These are phyloP conservation scores for Drosophila vallismaia DNA, from an alignment of 2,888 invertebrate genomes.

Conservation along the genomic window DNA sequence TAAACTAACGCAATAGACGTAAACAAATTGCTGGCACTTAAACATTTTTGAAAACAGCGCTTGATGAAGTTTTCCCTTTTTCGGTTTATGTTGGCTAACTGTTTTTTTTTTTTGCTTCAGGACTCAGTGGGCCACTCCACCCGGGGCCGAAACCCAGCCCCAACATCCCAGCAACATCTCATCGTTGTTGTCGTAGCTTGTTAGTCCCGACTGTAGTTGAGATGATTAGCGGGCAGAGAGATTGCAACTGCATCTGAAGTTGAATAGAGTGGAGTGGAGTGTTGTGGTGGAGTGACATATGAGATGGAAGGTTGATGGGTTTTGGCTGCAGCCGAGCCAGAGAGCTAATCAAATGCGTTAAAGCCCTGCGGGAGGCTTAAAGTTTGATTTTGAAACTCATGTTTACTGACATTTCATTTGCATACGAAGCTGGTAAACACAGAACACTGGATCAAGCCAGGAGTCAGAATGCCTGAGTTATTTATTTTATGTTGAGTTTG, in stretches of 20 bases:
- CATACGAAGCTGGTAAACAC: not conserved
- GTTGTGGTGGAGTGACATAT: constrained; percentile 41
- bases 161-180: constrained; percentile 3
- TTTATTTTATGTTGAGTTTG: not conserved
- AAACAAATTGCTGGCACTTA: constrained; percentile 74
- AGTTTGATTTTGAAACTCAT: constrained; percentile 9
- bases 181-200: constrained; percentile 45
- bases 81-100: constrained; percentile 33
- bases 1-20: constrained; percentile 59
- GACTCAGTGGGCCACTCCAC: constrained; percentile 23
- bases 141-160: constrained; percentile 15
- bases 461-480: not conserved
- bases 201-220: constrained; percentile 52
- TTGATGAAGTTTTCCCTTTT: constrained; percentile 65
- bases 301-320: constrained; percentile 48
- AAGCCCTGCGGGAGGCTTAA: constrained; percentile 18
- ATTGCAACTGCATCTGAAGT: constrained; percentile 36
- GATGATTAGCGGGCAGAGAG: constrained; percentile 64
- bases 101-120: constrained; percentile 18
- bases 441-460: too few relatives aligned
- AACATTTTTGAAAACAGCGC: constrained; percentile 71
- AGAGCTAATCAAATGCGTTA: constrained; percentile 46
- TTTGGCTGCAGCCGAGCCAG: constrained; percentile 17
- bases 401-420: not conserved
- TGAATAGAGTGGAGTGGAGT: constrained; percentile 5